Conservation (phyloP, 2,888 invertebrate species). For the Drosophila kanekoi region DNA sequence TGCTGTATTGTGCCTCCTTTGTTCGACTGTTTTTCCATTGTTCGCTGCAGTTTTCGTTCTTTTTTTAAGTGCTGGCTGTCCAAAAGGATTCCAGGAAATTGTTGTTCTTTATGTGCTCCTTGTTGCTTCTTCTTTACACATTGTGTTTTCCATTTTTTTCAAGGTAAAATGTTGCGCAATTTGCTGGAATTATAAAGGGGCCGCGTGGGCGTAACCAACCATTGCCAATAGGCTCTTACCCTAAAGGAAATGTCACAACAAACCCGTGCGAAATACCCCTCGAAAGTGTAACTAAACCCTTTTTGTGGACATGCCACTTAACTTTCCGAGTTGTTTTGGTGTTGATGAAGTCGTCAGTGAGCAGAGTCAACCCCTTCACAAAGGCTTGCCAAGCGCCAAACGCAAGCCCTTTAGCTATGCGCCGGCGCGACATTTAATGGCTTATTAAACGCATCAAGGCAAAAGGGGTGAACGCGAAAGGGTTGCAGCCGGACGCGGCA, state of each 20-base stretch:
- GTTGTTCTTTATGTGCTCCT: conserved; percentile 47
- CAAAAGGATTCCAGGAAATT: conserved; percentile 59
- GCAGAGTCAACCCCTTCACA: conserved; percentile 42
- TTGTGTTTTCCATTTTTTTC: conserved; percentile 12
- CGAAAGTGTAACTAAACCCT: conserved; percentile 51
- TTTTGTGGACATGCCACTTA: conserved; percentile 59
- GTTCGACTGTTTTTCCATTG: conserved; percentile 41
- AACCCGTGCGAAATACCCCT: conserved; percentile 23
- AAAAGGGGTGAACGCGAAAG: conserved; percentile 31
- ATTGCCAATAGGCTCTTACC: conserved; percentile 25
- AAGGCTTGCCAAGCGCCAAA: conserved; percentile 10
- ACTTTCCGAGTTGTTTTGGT: conserved; percentile 35
- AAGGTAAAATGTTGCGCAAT: conserved; percentile 56
- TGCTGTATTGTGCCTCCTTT: conserved; percentile 53
- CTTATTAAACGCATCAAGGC: conserved; percentile 62
- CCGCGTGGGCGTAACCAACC: conserved; percentile 35
- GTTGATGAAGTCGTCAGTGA: conserved; percentile 50
- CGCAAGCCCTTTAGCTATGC: conserved; percentile 49
- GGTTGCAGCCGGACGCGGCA: conserved; percentile 15
- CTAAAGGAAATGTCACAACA: conserved; percentile 44
- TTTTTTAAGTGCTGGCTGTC: conserved; percentile 25
- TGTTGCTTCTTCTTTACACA: conserved; percentile 23
- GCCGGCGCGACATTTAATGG: conserved; percentile 63
- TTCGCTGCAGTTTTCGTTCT: conserved; percentile 25
- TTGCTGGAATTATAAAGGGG: conserved; percentile 40